phyloP scores from a whole-genome alignment of 2,113 vertebrate genomes.

The Poeciliopsis retropinna region DNA sequence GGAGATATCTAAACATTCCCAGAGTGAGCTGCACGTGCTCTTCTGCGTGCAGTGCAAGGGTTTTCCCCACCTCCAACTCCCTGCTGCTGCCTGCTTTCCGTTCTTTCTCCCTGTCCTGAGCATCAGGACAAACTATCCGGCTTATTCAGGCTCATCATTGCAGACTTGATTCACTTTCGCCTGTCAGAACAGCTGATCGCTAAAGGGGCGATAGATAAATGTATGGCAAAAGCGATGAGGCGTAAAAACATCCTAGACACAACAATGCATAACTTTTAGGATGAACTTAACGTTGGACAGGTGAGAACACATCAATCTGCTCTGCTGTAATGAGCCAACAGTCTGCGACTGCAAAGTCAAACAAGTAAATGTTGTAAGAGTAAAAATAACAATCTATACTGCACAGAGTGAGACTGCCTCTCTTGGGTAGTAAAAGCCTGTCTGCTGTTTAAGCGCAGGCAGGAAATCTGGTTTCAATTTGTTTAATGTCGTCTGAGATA shows the following conservation, averaged over 20 bases:
- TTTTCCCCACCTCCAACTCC: slow-evolving; percentile 24
- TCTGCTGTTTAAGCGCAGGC: slow-evolving; percentile 38
- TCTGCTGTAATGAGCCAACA: slow-evolving; percentile 1
- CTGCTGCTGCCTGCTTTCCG: slow-evolving; percentile 1
- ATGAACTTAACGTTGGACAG: background rate
- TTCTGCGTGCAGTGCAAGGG: slow-evolving; percentile 68
- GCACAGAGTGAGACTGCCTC: slow-evolving; percentile 29
- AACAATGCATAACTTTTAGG: background rate
- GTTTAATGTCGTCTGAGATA: slow-evolving; percentile 67
- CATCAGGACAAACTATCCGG: slow-evolving; percentile 56
- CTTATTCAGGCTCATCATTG: slow-evolving; percentile 30
- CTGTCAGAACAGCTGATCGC: background rate
- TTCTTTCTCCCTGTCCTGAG: slow-evolving; percentile 47
- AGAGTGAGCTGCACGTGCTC: slow-evolving; percentile 79
- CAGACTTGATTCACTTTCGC: background rate
- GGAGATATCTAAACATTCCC: slow-evolving; percentile 83
- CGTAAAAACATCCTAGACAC: background rate
- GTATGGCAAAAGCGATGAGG: background rate
- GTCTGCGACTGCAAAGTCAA: slow-evolving; percentile 10
- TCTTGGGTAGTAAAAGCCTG: slow-evolving; percentile 41
- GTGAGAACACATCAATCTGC: background rate
- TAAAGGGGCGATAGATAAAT: background rate
- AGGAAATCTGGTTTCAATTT: slow-evolving; percentile 73
- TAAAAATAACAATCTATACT: slow-evolving; percentile 20
- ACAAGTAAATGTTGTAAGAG: slow-evolving; percentile 3